Conservation (phyloP, 2,797 vertebrate species). For the Eulemur coronatus region DNA sequence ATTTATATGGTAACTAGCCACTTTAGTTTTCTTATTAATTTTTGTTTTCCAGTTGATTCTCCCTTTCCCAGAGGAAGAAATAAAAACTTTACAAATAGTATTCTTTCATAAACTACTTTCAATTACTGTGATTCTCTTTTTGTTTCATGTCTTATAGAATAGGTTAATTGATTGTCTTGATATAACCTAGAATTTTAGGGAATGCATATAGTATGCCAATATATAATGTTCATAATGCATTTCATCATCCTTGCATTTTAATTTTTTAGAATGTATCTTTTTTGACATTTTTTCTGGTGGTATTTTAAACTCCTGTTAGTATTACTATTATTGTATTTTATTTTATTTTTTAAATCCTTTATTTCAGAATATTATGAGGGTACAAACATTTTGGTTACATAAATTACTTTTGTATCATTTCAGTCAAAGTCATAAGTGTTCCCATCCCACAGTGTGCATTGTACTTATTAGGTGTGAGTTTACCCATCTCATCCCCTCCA, state of each 20-base stretch:
- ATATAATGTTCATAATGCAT: neutral
- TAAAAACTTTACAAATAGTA: neutral
- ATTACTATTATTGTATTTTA: neutral
- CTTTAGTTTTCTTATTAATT: neutral
- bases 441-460: too few relatives aligned
- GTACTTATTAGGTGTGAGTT: too few relatives aligned
- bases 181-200: neutral
- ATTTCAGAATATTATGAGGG: too few relatives aligned
- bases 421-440: too few relatives aligned
- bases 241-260: neutral
- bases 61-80: neutral
- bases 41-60: neutral
- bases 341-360: too few relatives aligned
- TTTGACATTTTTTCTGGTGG: neutral
- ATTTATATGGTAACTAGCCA: neutral
- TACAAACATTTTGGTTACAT: too few relatives aligned
- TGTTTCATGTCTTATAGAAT: neutral
- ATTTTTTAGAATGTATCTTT: neutral
- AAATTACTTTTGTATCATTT: too few relatives aligned
- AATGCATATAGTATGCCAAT: neutral
- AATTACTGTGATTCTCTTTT: neutral
- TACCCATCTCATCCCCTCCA: too few relatives aligned
- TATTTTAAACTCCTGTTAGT: neutral
- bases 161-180: neutral
- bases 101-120: neutral